phyloP scores from a whole-genome alignment of 1,140 invertebrate species.

The Heterodera carotae region DNA sequence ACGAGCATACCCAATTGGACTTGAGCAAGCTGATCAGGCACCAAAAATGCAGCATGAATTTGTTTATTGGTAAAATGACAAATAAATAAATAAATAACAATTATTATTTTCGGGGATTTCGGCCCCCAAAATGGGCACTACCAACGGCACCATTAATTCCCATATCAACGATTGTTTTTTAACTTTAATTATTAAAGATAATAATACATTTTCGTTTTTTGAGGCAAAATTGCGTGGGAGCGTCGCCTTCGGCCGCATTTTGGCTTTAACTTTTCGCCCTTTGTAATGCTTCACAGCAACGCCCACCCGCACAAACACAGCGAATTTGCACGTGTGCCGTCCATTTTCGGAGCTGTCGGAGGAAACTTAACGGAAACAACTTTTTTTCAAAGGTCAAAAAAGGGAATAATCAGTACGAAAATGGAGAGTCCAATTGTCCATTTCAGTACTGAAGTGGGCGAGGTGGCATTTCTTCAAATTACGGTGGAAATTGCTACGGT shows the following conservation, averaged over 20 bases:
- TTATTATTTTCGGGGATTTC: background rate
- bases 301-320: slow-evolving; percentile 9
- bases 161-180: too few relatives aligned
- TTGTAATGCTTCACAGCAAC: slow-evolving; percentile 30
- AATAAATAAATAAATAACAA: background rate
- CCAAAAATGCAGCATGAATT: slow-evolving; percentile 30
- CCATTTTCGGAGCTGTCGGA: slow-evolving; percentile 32
- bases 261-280: slow-evolving; percentile 23
- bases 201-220: too few relatives aligned
- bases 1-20: slow-evolving; percentile 18
- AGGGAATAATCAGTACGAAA: too few relatives aligned
- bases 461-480: slow-evolving; percentile 30
- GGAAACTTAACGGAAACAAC: slow-evolving; percentile 24
- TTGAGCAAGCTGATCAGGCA: slow-evolving; percentile 26
- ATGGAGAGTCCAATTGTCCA: background rate
- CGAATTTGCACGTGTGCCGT: slow-evolving; percentile 27
- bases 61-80: slow-evolving; percentile 25
- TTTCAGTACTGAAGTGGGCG: slow-evolving; percentile 26
- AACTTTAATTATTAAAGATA: too few relatives aligned
- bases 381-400: slow-evolving; percentile 32
- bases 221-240: slow-evolving; percentile 37
- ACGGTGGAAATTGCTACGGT: slow-evolving; percentile 29
- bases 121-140: too few relatives aligned
- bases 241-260: slow-evolving; percentile 1
- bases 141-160: too few relatives aligned